A percentile compares a stretch with the other conserved stretches of the same genome.
phyloP scores from a whole-genome alignment of 2,797 vertebrate genomes.

The Coracias cyanogaster region DNA sequence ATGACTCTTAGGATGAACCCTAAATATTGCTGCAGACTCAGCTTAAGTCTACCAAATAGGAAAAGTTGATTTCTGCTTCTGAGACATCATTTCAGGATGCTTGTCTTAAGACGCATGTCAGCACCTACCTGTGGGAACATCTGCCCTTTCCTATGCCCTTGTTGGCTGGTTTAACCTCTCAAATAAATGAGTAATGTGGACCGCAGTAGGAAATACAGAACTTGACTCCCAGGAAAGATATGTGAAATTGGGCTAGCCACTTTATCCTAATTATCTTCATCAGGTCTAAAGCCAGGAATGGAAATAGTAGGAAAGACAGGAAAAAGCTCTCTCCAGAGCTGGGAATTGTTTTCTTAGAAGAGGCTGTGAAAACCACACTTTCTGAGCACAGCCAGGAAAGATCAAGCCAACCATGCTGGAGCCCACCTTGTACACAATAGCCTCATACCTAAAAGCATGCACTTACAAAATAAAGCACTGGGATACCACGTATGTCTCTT shows the following conservation, averaged over 20 bases:
- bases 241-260: neutral
- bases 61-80: neutral
- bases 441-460: neutral
- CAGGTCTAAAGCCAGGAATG: neutral
- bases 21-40: neutral
- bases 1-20: neutral
- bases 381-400: neutral
- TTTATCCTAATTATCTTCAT: neutral
- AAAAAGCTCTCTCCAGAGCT: neutral
- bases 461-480: neutral
- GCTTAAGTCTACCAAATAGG: accelerated
- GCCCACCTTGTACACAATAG: accelerated
- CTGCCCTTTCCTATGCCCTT: neutral
- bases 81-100: neutral
- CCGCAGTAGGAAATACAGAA: neutral
- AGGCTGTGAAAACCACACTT: neutral
- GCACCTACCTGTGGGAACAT: neutral
- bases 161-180: neutral
- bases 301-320: neutral
- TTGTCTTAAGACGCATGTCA: accelerated
- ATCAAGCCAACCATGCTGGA: neutral
- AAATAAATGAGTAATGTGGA: neutral
- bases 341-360: neutral
- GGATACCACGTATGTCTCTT: neutral
- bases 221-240: neutral